A percentile compares a stretch with the other conserved stretches of the same genome.
phyloP scores from a whole-genome alignment of 2,113 vertebrate genomes.

The Labrus mixtus region DNA sequence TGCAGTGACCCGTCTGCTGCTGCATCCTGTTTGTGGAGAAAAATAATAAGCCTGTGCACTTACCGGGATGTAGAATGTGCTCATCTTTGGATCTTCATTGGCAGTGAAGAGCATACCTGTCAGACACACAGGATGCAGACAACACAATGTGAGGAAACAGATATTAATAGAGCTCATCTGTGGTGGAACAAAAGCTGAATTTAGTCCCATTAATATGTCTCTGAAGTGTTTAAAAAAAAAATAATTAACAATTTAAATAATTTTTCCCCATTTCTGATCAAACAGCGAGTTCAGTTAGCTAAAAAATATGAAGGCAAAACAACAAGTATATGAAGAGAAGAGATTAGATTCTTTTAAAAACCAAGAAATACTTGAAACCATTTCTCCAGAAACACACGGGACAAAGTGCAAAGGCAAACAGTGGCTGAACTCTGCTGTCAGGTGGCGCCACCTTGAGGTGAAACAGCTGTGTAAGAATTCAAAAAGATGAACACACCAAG shows the following conservation, averaged over 20 bases:
- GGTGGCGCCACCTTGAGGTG: slow-evolving; percentile 54
- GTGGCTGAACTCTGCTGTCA: not conserved
- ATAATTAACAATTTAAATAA: too few relatives aligned
- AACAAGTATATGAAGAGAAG: too few relatives aligned
- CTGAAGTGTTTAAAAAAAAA: not conserved
- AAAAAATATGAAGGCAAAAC: not conserved
- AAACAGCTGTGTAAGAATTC: not conserved
- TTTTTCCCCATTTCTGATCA: not conserved
- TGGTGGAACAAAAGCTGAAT: not conserved
- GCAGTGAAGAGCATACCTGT: slow-evolving; percentile 97
- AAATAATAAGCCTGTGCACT: slow-evolving; percentile 69
- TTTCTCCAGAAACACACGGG: not conserved
- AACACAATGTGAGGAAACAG: not conserved
- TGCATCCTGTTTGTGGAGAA: not conserved
- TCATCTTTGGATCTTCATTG: slow-evolving; percentile 98
- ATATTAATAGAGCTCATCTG: slow-evolving; percentile 14
- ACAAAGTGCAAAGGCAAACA: not conserved
- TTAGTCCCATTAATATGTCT: not conserved
- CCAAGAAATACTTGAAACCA: too few relatives aligned
- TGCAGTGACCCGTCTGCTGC: not conserved
- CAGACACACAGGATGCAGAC: slow-evolving; percentile 32
- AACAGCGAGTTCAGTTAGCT: not conserved
- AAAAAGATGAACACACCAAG: too few relatives aligned
- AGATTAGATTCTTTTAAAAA: too few relatives aligned
- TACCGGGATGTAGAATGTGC: slow-evolving; percentile 97